Percentiles rank a stretch among this genome's conserved stretches.
phyloP scores from a whole-genome alignment of 1,140 invertebrate species.

The Drosophila subobscura region DNA sequence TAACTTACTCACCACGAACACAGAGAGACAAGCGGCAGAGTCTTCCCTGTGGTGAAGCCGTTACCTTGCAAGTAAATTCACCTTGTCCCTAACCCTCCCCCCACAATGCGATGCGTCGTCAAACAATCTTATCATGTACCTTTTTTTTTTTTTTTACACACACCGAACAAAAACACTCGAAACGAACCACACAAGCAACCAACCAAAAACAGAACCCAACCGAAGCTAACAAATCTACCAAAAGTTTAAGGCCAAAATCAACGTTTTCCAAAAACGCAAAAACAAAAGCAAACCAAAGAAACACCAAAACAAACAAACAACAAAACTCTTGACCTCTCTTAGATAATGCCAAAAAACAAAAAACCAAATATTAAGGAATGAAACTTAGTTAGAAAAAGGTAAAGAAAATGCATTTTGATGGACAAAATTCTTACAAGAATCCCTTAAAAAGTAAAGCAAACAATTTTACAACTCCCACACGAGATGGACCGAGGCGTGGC shows the following conservation, averaged over 20 bases:
- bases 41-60: no score
- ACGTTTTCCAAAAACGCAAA: constrained; percentile 77
- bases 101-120: constrained; percentile 42
- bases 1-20: no score
- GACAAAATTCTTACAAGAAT: constrained; percentile 33
- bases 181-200: constrained; percentile 1
- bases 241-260: constrained; percentile 65
- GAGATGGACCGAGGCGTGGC: constrained; percentile 17
- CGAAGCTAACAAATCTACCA: constrained; percentile 70
- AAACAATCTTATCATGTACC: constrained; percentile 79
- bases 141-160: constrained; percentile 66
- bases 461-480: constrained; percentile 50
- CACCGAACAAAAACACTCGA: constrained; percentile 19
- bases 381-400: constrained; percentile 65
- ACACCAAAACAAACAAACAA: constrained; percentile 18
- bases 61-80: no score
- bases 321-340: constrained; percentile 68
- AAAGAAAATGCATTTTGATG: constrained; percentile 59
- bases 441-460: background rate
- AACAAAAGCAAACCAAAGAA: constrained; percentile 24
- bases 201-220: constrained; percentile 56
- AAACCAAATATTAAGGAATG: constrained; percentile 10
- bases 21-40: no score
- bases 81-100: background rate
- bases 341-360: constrained; percentile 57